These are phyloP conservation scores for Pterobdella sp. DNA, from an alignment of 2,888 invertebrate species.

Conservation along the genomic window DNA sequence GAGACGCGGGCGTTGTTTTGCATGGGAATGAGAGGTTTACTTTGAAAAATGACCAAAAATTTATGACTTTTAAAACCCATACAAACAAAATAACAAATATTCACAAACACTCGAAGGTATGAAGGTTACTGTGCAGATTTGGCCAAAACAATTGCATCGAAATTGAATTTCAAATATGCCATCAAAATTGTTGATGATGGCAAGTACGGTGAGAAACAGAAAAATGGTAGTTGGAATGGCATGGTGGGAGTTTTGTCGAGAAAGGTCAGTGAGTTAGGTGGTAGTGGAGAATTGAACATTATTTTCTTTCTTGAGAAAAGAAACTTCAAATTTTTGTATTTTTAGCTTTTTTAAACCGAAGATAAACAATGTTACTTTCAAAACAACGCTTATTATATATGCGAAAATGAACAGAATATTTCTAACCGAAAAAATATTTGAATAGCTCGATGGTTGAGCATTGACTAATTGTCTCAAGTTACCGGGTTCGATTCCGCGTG, in stretches of 20 bases:
- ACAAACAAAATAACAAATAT: not conserved
- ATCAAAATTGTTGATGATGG: constrained; percentile 38
- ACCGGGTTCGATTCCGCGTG: no score
- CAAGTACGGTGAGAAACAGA: constrained; percentile 36
- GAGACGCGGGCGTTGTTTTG: constrained; percentile 18
- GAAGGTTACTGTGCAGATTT: constrained; percentile 54
- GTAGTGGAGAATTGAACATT: not conserved
- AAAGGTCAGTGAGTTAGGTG: constrained; percentile 38
- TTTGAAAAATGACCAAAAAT: not conserved
- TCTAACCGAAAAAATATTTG: no score
- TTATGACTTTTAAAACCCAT: not conserved
- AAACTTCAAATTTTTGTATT: no score
- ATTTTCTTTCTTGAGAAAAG: no score
- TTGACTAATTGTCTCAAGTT: no score
- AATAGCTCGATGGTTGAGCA: no score
- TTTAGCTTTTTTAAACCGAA: no score
- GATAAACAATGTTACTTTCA: no score
- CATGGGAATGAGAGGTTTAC: constrained; percentile 16
- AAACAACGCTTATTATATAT: no score
- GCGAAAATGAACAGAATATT: no score
- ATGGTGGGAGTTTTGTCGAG: constrained; percentile 49
- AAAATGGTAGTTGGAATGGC: constrained; percentile 47
- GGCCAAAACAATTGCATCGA: constrained; percentile 46
- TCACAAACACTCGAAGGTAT: constrained; percentile 38
- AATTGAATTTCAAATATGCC: constrained; percentile 49